Percentiles rank a stretch among this genome's conserved stretches.
Conservation (phyloP, 1,140 invertebrate genomes). For the Scaptodrosophila lebanonensis region DNA sequence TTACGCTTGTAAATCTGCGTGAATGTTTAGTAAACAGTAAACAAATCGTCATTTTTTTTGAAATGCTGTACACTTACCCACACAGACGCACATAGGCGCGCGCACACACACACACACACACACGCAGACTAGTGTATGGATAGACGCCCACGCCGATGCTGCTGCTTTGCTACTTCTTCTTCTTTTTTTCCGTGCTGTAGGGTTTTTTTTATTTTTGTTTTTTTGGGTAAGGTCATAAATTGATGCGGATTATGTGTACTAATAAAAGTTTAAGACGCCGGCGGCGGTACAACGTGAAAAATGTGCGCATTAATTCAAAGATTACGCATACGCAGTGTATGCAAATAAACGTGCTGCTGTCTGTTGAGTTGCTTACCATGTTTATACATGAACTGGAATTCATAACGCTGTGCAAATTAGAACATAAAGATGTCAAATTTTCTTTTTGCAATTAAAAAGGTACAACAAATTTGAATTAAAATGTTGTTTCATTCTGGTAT, state of each 20-base stretch:
- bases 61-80: neutral
- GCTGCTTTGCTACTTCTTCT: too few species aligned
- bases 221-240: constrained; percentile 40
- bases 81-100: constrained; percentile 21
- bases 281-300: constrained; percentile 7
- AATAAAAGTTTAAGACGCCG: constrained; percentile 65
- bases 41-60: constrained; percentile 40
- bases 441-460: too few species aligned
- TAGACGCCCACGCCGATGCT: too few species aligned
- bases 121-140: neutral
- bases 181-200: too few species aligned
- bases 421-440: too few species aligned
- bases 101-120: neutral
- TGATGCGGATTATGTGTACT: constrained; percentile 59
- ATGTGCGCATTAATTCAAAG: constrained; percentile 26
- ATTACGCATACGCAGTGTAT: constrained; percentile 58
- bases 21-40: constrained; percentile 58
- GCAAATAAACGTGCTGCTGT: constrained; percentile 20
- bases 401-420: too few species aligned
- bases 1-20: constrained; percentile 60
- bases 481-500: too few species aligned
- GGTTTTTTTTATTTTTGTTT: too few species aligned
- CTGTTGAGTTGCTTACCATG: neutral
- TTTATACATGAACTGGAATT: too few species aligned
- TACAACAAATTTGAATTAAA: too few species aligned